Evolutionary conservation across 2,888 invertebrate genomes (phyloP).

Genomic region (Thera britannica): DNA sequence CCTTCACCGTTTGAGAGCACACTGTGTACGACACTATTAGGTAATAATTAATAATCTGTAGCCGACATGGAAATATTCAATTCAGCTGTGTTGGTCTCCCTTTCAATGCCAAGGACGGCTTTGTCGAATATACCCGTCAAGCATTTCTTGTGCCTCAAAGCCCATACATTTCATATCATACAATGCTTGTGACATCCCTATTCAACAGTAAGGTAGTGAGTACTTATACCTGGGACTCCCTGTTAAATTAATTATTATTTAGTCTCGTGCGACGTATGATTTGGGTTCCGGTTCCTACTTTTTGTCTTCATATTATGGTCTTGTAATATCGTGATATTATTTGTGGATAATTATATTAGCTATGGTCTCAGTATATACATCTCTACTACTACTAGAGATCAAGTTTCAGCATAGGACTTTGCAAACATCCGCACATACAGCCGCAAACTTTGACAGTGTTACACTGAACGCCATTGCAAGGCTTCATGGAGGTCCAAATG

Average conservation of each 20-base stretch:
- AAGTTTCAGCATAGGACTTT: too few relatives aligned
- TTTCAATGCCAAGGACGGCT: conserved; percentile 10
- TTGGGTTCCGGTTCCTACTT: conserved; percentile 20
- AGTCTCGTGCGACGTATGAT: conserved; percentile 29
- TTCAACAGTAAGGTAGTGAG: conserved; percentile 2
- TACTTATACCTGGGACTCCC: background rate
- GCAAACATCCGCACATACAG: too few relatives aligned
- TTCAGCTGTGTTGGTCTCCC: background rate
- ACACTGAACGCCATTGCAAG: too few relatives aligned
- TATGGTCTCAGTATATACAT: too few relatives aligned
- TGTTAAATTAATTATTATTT: conserved; percentile 28
- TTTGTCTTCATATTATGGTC: conserved; percentile 5
- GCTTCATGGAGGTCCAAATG: too few relatives aligned
- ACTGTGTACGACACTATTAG: background rate
- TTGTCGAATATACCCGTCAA: conserved; percentile 12
- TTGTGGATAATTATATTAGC: too few relatives aligned
- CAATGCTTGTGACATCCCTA: conserved; percentile 16
- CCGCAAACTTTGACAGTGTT: too few relatives aligned
- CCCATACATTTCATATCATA: conserved; percentile 7
- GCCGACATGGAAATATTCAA: background rate
- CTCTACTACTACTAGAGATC: too few relatives aligned
- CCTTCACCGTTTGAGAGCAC: too few relatives aligned
- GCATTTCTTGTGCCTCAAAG: conserved; percentile 15
- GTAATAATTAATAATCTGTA: background rate
- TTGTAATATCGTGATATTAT: background rate